phyloP scores from a whole-genome alignment of 2,888 invertebrate genomes.

The Reticulitermes lucifugus region DNA sequence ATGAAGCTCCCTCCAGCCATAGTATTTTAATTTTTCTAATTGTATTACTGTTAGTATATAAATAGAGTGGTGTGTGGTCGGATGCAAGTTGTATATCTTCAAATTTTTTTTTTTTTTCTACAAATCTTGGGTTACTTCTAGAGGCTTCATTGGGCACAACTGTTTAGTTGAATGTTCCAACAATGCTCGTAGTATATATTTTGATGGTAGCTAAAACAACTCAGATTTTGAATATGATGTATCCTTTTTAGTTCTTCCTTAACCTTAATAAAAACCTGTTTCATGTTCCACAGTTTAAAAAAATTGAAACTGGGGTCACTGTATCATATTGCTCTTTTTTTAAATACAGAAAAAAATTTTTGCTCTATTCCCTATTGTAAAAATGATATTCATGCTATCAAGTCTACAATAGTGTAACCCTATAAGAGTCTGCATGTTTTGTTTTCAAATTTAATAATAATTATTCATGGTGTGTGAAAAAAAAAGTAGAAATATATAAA shows the following conservation, averaged over 20 bases:
- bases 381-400: slow-evolving; percentile 16
- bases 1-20: slow-evolving; percentile 50
- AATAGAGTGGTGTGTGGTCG: slow-evolving; percentile 34
- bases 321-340: background rate
- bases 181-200: background rate
- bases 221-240: background rate
- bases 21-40: slow-evolving; percentile 51
- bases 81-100: slow-evolving; percentile 26
- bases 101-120: slow-evolving; percentile 42
- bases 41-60: slow-evolving; percentile 45
- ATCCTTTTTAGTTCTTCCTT: background rate
- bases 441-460: slow-evolving; percentile 19
- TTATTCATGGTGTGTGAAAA: slow-evolving; percentile 31
- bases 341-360: background rate
- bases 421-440: slow-evolving; percentile 33
- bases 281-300: background rate
- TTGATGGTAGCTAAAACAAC: slow-evolving; percentile 6
- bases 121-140: slow-evolving; percentile 38
- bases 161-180: slow-evolving; percentile 14
- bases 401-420: slow-evolving; percentile 23
- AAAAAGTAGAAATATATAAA: slow-evolving; percentile 27
- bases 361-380: slow-evolving; percentile 27
- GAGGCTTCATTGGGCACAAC: slow-evolving; percentile 15
- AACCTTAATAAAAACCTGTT: background rate
- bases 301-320: background rate